Conservation (phyloP, 2,797 vertebrate species). For the Diplodus puntazzo region DNA sequence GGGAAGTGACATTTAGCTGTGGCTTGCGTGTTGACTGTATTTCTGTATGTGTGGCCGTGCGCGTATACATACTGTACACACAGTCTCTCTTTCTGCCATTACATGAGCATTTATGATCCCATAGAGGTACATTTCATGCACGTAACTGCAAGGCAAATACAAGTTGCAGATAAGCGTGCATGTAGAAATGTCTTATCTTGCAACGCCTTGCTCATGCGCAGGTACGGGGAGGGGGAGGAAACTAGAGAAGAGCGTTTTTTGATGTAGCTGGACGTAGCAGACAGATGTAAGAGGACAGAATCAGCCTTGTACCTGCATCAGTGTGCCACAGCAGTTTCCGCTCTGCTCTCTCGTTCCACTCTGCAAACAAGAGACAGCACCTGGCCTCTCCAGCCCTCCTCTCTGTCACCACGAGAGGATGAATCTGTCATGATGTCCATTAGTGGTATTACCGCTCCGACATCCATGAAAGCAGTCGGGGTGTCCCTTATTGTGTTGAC, state of each 20-base stretch:
- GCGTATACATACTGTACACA: conserved; percentile 14
- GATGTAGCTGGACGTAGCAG: conserved; percentile 32
- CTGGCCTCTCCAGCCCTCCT: conserved; percentile 54
- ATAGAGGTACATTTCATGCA: conserved; percentile 1
- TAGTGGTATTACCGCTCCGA: conserved; percentile 72
- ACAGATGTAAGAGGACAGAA: conserved; percentile 48
- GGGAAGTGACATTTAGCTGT: conserved; percentile 53
- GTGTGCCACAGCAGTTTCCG: conserved; percentile 41
- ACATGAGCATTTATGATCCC: conserved; percentile 18
- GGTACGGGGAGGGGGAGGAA: neutral
- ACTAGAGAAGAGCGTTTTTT: conserved; percentile 1
- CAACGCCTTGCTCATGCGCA: neutral
- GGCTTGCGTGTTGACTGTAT: neutral
- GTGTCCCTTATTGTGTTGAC: conserved; percentile 68
- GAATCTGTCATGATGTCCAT: conserved; percentile 75
- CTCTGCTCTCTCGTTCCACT: conserved; percentile 40
- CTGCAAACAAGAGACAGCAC: conserved; percentile 56
- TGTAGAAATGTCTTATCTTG: conserved; percentile 37
- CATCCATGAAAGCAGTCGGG: conserved; percentile 66
- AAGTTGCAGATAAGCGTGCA: conserved; percentile 11
- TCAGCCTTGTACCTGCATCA: conserved; percentile 50
- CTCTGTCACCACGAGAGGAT: conserved; percentile 54
- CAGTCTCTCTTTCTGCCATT: neutral
- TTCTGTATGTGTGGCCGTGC: neutral
- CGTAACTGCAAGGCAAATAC: conserved; percentile 7